Evolutionary conservation across 2,888 invertebrate species (phyloP).

Genomic region (Pseudococcus jackbeardsleyi): DNA sequence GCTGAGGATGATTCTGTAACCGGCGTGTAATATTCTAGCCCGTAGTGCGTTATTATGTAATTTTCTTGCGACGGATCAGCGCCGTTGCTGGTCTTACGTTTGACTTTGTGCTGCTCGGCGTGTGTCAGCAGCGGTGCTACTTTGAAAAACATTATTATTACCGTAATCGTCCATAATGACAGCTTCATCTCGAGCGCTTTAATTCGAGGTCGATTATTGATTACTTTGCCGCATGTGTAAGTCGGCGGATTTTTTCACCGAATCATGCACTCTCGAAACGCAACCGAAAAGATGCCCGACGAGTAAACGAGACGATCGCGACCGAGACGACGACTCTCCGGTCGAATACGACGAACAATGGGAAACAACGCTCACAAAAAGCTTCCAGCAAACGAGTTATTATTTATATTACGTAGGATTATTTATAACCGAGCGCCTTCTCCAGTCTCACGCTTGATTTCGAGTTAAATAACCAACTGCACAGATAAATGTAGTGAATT

Average conservation of each 20-base stretch:
- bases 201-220: neutral
- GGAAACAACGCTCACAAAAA: conserved; percentile 1
- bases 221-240: neutral
- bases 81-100: neutral
- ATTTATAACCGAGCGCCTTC: conserved; percentile 47
- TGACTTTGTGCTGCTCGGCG: neutral
- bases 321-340: neutral
- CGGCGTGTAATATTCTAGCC: conserved; percentile 60
- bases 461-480: conserved; percentile 37
- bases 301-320: neutral
- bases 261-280: neutral
- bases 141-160: conserved; percentile 13
- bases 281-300: neutral
- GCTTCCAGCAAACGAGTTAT: conserved; percentile 35
- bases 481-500: conserved; percentile 47
- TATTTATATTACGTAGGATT: conserved; percentile 41
- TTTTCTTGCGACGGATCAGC: conserved; percentile 39
- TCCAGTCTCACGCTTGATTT: conserved; percentile 38
- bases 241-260: neutral
- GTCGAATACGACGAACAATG: conserved; percentile 11
- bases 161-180: neutral
- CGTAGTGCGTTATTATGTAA: conserved; percentile 64
- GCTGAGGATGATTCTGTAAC: conserved; percentile 17
- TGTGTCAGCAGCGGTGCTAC: neutral
- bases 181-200: neutral